Conservation (phyloP, 2,888 invertebrate genomes). For the Imbricaverruca yamaguchii region DNA sequence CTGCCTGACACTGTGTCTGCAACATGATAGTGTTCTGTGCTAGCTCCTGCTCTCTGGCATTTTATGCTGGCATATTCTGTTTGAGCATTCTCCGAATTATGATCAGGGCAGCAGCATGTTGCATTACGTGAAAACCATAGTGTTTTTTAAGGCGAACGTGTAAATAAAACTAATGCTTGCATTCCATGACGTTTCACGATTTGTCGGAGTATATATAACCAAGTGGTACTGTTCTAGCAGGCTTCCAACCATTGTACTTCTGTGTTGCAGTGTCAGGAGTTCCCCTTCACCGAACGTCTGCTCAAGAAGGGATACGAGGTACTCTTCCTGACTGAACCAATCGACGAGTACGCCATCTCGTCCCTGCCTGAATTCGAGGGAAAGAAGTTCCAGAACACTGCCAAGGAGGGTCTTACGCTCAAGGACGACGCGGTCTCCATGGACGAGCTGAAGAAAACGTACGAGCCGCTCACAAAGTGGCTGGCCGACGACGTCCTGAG, state of each 20-base stretch:
- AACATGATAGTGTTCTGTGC: too few species aligned
- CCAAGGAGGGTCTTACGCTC: constrained; percentile 91
- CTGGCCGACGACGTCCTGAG: constrained; percentile 71
- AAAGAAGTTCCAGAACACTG: constrained; percentile 98
- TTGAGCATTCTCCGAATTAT: too few species aligned
- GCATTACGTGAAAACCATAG: too few species aligned
- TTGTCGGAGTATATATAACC: too few species aligned
- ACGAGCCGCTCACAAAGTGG: constrained; percentile 87
- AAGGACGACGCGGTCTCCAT: constrained; percentile 62
- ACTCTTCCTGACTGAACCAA: constrained; percentile 86
- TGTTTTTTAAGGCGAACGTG: too few species aligned
- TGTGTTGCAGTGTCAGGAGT: constrained; percentile 57
- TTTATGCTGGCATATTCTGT: too few species aligned
- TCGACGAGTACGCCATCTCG: constrained; percentile 95
- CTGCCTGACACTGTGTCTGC: too few species aligned
- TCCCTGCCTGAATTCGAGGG: constrained; percentile 96
- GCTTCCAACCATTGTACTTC: not conserved
- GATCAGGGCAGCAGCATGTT: too few species aligned
- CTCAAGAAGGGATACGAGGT: constrained; percentile 92
- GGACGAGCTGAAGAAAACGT: constrained; percentile 66
- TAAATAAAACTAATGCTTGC: too few species aligned
- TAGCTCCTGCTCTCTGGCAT: too few species aligned
- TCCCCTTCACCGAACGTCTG: constrained; percentile 93
- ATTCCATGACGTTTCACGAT: too few species aligned
- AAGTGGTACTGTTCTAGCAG: not conserved